Percentiles rank a stretch among this genome's conserved stretches.
phyloP scores from a whole-genome alignment of 2,797 vertebrate genomes.

The Microchirus variegatus region DNA sequence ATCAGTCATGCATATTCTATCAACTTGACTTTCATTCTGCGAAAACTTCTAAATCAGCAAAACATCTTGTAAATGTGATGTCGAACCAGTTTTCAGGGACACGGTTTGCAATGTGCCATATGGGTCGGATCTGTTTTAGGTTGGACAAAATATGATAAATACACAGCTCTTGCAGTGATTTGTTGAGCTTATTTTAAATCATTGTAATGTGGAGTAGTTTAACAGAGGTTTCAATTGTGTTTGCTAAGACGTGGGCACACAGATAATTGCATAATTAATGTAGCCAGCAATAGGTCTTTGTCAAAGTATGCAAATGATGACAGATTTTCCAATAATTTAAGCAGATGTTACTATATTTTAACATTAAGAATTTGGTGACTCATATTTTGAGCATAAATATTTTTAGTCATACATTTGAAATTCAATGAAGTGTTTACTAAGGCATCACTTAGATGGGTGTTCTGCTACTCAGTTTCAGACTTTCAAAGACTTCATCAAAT shows the following conservation, averaged over 20 bases:
- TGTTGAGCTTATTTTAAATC: slow-evolving; percentile 3
- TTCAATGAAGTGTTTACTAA: slow-evolving; percentile 36
- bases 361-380: no score
- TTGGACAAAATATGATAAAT: slow-evolving; percentile 21
- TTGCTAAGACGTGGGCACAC: background rate
- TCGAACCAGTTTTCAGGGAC: slow-evolving; percentile 36
- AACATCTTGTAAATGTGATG: slow-evolving; percentile 35
- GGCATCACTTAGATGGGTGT: slow-evolving; percentile 34
- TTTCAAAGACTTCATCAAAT: slow-evolving; percentile 62
- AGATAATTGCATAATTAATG: slow-evolving; percentile 9
- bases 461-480: slow-evolving; percentile 21
- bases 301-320: background rate
- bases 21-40: slow-evolving; percentile 20
- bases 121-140: slow-evolving; percentile 10
- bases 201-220: slow-evolving; percentile 2
- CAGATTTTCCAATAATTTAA: background rate
- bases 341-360: slow-evolving; percentile 7
- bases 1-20: slow-evolving; percentile 44
- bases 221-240: background rate
- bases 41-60: slow-evolving; percentile 47
- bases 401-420: slow-evolving; percentile 26
- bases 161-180: background rate
- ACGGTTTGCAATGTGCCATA: slow-evolving; percentile 15
- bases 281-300: background rate
- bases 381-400: background rate